These are phyloP conservation scores for Archips xylosteana DNA, from an alignment of 2,888 invertebrate species.

Conservation along the genomic window DNA sequence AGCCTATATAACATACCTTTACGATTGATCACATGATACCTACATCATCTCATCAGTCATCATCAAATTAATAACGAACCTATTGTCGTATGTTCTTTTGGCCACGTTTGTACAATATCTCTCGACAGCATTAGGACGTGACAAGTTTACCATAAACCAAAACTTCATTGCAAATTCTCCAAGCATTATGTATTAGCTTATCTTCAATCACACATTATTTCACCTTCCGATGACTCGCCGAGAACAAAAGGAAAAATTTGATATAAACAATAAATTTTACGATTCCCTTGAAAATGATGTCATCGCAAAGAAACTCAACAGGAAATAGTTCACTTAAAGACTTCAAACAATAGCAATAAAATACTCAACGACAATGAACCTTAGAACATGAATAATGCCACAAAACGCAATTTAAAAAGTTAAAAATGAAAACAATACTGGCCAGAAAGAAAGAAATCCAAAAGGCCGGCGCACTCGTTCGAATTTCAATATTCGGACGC, in stretches of 20 bases:
- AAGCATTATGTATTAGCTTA: slow-evolving; percentile 36
- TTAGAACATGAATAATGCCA: slow-evolving; percentile 10
- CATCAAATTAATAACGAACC: background rate
- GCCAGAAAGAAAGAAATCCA: slow-evolving; percentile 61
- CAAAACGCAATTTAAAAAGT: slow-evolving; percentile 51
- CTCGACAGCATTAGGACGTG: background rate
- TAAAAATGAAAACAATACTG: slow-evolving; percentile 9
- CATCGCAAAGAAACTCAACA: slow-evolving; percentile 75
- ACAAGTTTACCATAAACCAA: slow-evolving; percentile 19
- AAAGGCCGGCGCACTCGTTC: slow-evolving; percentile 70
- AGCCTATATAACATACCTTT: no score
- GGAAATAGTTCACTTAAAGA: slow-evolving; percentile 77
- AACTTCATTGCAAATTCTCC: slow-evolving; percentile 35
- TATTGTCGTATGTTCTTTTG: background rate
- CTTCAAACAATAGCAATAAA: slow-evolving; percentile 63
- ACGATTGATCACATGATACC: no score
- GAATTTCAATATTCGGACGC: slow-evolving; percentile 70
- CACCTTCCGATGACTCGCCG: slow-evolving; percentile 41
- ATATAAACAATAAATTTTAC: slow-evolving; percentile 53
- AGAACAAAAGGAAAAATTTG: slow-evolving; percentile 39
- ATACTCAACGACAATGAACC: slow-evolving; percentile 39
- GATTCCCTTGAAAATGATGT: slow-evolving; percentile 71
- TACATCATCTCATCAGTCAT: background rate
- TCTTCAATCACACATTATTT: slow-evolving; percentile 36
- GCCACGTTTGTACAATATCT: slow-evolving; percentile 1